Conservation (phyloP, 1,140 invertebrate genomes). For the Dufourea novaeangliae region DNA sequence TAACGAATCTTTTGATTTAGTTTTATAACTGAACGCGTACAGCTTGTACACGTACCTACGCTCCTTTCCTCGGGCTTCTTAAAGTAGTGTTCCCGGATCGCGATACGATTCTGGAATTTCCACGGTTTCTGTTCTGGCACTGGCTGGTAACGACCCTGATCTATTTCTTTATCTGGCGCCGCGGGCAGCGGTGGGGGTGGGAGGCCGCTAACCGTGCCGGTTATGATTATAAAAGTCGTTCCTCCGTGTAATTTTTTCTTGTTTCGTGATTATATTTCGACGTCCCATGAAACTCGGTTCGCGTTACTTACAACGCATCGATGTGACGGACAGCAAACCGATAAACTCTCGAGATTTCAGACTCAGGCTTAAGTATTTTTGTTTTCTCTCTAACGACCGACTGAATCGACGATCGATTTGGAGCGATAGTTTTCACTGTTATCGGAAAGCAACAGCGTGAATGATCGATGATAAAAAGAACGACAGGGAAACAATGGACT, state of each 20-base stretch:
- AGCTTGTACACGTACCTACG: too few relatives aligned
- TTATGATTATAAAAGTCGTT: neutral
- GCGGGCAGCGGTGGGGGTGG: neutral
- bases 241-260: neutral
- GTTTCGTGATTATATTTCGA: neutral
- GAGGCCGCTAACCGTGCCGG: neutral
- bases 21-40: too few relatives aligned
- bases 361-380: too few relatives aligned
- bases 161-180: neutral
- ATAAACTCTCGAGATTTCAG: too few relatives aligned
- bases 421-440: neutral
- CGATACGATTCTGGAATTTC: neutral
- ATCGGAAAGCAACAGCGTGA: neutral
- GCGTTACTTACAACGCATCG: too few relatives aligned
- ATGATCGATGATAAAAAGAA: conserved; percentile 2
- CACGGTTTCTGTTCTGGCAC: neutral
- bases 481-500: neutral
- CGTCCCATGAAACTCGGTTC: too few relatives aligned
- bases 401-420: too few relatives aligned
- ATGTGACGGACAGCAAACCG: too few relatives aligned
- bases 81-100: neutral
- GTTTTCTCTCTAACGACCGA: too few relatives aligned
- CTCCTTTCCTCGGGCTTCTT: neutral
- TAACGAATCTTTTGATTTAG: too few relatives aligned
- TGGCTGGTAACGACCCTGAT: neutral